Evolutionary conservation across 2,113 vertebrate species (phyloP).

Genomic region (Sterrhoptilus dennistouni): DNA sequence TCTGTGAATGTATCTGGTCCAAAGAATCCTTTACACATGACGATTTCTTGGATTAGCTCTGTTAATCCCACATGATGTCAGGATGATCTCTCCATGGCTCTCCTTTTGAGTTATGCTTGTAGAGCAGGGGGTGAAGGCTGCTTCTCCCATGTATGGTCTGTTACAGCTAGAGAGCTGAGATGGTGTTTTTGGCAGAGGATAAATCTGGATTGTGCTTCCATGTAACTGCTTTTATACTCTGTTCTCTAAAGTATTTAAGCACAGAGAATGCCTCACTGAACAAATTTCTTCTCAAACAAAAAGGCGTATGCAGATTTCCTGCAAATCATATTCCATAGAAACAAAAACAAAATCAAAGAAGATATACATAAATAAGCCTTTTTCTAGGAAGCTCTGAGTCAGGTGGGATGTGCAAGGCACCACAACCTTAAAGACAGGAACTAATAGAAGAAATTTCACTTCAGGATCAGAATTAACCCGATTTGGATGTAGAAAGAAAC

Average conservation of each 20-base stretch:
- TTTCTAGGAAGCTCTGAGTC: background rate
- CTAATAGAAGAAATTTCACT: background rate
- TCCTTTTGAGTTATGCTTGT: background rate
- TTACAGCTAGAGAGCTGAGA: background rate
- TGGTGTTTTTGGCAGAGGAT: background rate
- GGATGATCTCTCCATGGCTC: background rate
- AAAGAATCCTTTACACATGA: background rate
- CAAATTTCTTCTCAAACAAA: background rate
- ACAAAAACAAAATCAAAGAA: background rate
- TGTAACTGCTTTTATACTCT: background rate
- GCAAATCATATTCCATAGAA: background rate
- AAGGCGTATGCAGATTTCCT: background rate
- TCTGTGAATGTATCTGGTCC: background rate
- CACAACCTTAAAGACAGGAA: background rate
- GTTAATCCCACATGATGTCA: background rate
- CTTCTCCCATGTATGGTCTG: background rate
- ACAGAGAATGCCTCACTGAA: background rate
- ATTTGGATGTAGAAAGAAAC: background rate
- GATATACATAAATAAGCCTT: background rate
- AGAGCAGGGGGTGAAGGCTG: background rate
- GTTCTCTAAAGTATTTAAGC: background rate
- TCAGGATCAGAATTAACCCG: background rate
- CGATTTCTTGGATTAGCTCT: background rate
- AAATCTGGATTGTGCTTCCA: background rate
- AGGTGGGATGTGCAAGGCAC: background rate